Percentiles rank a stretch among this genome's conserved stretches.
Conservation (phyloP, 2,113 vertebrate species). For the Pardalotus punctatus region DNA sequence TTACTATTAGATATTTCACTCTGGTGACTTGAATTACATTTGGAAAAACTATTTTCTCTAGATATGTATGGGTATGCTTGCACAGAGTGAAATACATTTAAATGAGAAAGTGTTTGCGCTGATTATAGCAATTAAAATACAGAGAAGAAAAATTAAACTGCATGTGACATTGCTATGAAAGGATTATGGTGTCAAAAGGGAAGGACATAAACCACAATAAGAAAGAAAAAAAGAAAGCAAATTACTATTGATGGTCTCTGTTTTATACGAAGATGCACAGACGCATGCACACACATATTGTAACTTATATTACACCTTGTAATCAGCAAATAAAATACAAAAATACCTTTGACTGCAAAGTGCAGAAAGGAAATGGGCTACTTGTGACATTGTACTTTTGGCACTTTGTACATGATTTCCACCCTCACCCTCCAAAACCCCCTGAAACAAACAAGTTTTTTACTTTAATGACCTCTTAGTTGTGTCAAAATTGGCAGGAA, state of each 20-base stretch:
- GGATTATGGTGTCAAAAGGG: slow-evolving; percentile 6
- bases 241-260: neutral
- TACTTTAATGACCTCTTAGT: neutral
- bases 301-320: neutral
- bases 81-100: slow-evolving; percentile 7
- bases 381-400: neutral
- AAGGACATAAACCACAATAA: slow-evolving; percentile 2
- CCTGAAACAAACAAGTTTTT: neutral
- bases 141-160: slow-evolving; percentile 8
- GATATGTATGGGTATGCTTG: neutral
- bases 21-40: slow-evolving; percentile 8
- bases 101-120: slow-evolving; percentile 14
- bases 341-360: neutral
- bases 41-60: slow-evolving; percentile 2
- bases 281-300: neutral
- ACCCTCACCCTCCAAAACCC: rapidly evolving
- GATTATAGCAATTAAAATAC: slow-evolving; percentile 43
- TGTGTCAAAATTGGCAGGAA: neutral
- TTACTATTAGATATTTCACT: neutral
- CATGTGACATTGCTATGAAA: neutral
- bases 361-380: neutral
- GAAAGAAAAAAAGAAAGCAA: neutral
- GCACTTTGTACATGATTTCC: neutral
- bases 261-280: neutral
- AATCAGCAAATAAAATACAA: neutral